Evolutionary conservation across 92 coral and sea anemone genomes (phyloP).

Genomic region (Zoanthus gigantus): DNA sequence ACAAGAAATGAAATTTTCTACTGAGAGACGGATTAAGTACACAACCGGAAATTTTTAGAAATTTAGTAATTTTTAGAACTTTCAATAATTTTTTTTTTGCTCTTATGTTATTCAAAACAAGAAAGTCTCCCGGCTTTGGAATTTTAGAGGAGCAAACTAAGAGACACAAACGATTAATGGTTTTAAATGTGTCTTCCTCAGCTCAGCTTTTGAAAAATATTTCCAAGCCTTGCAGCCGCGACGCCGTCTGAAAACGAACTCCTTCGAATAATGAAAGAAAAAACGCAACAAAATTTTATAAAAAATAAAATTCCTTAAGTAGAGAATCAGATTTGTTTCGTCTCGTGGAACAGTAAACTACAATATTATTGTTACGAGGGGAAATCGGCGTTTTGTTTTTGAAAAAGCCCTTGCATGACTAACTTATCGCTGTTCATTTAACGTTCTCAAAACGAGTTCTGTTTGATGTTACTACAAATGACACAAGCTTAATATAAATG

Average conservation of each 20-base stretch:
- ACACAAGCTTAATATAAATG: background rate
- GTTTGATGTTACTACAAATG: background rate
- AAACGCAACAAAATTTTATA: background rate
- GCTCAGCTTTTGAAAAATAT: background rate
- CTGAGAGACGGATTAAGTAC: too few species aligned
- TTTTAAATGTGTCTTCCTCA: background rate
- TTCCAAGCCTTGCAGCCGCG: background rate
- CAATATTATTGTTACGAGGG: background rate
- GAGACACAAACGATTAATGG: background rate
- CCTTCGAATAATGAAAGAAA: background rate
- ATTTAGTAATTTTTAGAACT: background rate
- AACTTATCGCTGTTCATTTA: background rate
- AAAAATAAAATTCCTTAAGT: background rate
- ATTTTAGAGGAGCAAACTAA: background rate
- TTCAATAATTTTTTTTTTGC: background rate
- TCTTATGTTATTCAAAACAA: background rate
- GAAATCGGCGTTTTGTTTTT: background rate
- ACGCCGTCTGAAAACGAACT: background rate
- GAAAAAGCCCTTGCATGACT: background rate
- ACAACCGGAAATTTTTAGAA: background rate
- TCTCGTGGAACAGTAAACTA: background rate
- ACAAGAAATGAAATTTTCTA: too few species aligned
- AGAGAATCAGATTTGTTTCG: background rate
- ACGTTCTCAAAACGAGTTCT: background rate
- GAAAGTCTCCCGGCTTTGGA: background rate